Conservation (phyloP, 92 coral and sea anemone species). For the Zoanthus sansibaricus region DNA sequence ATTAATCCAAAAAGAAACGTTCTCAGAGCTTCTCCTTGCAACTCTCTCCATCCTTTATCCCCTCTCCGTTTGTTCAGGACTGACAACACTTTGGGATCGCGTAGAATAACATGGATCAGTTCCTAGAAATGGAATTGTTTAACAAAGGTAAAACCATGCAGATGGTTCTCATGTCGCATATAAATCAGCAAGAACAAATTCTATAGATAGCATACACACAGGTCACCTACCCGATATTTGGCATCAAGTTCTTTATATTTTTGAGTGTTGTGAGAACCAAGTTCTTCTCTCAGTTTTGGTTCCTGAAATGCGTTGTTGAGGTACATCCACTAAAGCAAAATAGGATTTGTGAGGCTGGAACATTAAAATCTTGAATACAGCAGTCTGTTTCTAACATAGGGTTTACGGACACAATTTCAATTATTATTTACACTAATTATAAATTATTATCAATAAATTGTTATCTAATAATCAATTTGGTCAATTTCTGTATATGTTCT, state of each 20-base stretch:
- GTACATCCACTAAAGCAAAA: constrained; percentile 85
- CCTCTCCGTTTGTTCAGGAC: constrained; percentile 86
- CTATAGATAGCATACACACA: neutral
- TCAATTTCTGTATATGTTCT: too few relatives aligned
- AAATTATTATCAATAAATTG: too few relatives aligned
- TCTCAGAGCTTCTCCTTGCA: constrained; percentile 89
- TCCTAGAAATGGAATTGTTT: constrained; percentile 58
- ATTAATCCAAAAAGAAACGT: constrained; percentile 69
- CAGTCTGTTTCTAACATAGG: too few relatives aligned
- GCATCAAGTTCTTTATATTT: constrained; percentile 73
- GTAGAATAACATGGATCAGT: constrained; percentile 72
- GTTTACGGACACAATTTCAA: too few relatives aligned
- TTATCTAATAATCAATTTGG: too few relatives aligned
- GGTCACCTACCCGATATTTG: constrained; percentile 78
- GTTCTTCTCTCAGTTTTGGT: constrained; percentile 61
- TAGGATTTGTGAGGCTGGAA: neutral
- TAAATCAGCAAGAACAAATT: neutral
- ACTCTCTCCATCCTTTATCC: constrained; percentile 92
- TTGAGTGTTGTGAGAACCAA: constrained; percentile 52
- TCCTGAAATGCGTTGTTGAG: constrained; percentile 88
- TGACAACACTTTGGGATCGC: constrained; percentile 85
- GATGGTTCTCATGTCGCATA: too few relatives aligned
- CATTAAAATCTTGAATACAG: neutral
- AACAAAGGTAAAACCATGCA: neutral
- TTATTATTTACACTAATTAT: too few relatives aligned